Evolutionary conservation across 2,888 invertebrate genomes (phyloP).

Genomic region (Nemapogon koenigi): DNA sequence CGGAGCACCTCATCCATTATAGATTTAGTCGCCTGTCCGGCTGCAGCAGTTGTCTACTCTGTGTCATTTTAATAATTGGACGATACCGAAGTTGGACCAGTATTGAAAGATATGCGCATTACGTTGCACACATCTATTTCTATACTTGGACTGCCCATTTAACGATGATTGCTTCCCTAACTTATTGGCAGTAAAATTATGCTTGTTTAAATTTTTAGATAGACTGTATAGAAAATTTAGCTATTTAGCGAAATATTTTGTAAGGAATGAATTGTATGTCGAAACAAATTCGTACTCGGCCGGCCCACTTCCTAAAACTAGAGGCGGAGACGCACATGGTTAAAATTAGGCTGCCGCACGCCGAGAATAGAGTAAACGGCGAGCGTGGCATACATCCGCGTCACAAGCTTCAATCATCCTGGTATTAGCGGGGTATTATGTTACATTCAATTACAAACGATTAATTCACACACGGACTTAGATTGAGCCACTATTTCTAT

Average conservation of each 20-base stretch:
- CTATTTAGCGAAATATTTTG: too few relatives aligned
- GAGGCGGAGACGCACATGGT: conserved; percentile 58
- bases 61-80: conserved; percentile 63
- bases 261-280: too few relatives aligned
- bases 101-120: too few relatives aligned
- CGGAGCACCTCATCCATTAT: conserved; percentile 60
- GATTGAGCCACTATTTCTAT: too few relatives aligned
- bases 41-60: conserved; percentile 36
- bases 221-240: too few relatives aligned
- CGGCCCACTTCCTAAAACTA: conserved; percentile 63
- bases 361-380: conserved; percentile 59
- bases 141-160: too few relatives aligned
- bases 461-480: too few relatives aligned
- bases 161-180: too few relatives aligned
- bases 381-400: conserved; percentile 27
- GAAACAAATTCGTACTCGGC: conserved; percentile 26
- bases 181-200: too few relatives aligned
- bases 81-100: too few relatives aligned
- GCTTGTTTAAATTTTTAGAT: too few relatives aligned
- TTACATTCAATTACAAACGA: conserved; percentile 29
- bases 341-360: conserved; percentile 53
- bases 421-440: conserved; percentile 40
- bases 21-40: conserved; percentile 47
- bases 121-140: too few relatives aligned
- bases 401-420: conserved; percentile 9